Percentiles rank a stretch among this genome's conserved stretches.
Evolutionary conservation across 37 sponge, comb jelly and placozoan species (phyloP).

Genomic region (Diacarnus erythraeanus): DNA sequence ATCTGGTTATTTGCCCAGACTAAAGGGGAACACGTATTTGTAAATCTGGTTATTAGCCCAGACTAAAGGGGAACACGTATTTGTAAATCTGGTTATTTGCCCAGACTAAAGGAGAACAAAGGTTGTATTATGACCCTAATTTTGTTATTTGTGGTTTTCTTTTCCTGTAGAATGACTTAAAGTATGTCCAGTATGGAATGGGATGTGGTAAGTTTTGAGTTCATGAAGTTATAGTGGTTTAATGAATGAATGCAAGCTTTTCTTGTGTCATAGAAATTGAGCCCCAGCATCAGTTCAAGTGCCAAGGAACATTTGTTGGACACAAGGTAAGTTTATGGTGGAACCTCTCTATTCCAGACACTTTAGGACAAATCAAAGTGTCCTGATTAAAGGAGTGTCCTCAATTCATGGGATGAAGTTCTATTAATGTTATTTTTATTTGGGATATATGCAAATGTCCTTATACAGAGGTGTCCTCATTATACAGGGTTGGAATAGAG

Average conservation of each 20-base stretch:
- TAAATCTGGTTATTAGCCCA: slow-evolving; percentile 1
- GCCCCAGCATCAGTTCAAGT: slow-evolving; percentile 79
- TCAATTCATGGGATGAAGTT: too few species aligned
- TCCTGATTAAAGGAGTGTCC: too few species aligned
- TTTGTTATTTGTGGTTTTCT: neutral
- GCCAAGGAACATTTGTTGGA: slow-evolving; percentile 96
- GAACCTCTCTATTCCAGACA: too few species aligned
- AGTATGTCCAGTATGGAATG: slow-evolving; percentile 46
- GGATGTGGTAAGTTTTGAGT: slow-evolving; percentile 36
- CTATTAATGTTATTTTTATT: too few species aligned
- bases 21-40: slow-evolving; percentile 20
- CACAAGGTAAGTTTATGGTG: too few species aligned
- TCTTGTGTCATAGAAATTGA: slow-evolving; percentile 46
- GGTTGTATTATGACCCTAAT: too few species aligned
- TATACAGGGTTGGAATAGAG: too few species aligned
- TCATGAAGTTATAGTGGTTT: neutral
- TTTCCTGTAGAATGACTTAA: slow-evolving; percentile 24
- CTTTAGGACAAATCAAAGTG: too few species aligned
- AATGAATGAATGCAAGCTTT: too few species aligned
- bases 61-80: neutral
- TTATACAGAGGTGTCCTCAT: too few species aligned
- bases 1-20: slow-evolving; percentile 21
- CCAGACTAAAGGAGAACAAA: neutral
- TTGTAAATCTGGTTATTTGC: neutral
- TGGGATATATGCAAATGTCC: too few species aligned